A percentile compares a stretch with the other conserved stretches of the same genome.
phyloP scores from a whole-genome alignment of 2,113 vertebrate genomes.

The Cardinalis cardinalis region DNA sequence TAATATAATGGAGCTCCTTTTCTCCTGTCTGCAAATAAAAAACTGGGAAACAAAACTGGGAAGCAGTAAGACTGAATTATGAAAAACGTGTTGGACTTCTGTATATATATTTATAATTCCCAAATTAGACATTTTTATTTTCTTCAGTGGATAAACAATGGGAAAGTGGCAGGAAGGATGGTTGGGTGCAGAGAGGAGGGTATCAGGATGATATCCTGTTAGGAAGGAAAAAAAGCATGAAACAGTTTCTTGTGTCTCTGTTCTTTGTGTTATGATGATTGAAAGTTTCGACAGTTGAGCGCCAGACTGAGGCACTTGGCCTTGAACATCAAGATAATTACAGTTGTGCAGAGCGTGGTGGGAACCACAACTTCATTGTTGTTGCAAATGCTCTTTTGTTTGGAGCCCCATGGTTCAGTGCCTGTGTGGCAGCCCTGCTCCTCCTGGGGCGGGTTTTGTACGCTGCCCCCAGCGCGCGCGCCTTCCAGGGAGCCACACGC shows the following conservation, averaged over 20 bases:
- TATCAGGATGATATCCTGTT: not conserved
- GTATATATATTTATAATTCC: not conserved
- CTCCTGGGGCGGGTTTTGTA: not conserved
- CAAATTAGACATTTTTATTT: not conserved
- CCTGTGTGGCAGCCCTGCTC: not conserved
- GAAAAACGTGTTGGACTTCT: not conserved
- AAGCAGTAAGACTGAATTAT: not conserved
- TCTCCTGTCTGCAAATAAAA: not conserved
- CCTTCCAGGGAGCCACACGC: not conserved
- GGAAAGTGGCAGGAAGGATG: not conserved
- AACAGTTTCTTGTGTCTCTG: not conserved
- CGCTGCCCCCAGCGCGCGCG: accelerated
- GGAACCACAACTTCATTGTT: constrained; percentile 38
- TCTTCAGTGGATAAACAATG: not conserved
- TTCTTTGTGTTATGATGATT: not conserved
- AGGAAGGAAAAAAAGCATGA: not conserved
- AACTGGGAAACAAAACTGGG: not conserved
- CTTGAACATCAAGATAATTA: constrained; percentile 30
- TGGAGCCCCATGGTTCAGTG: constrained; percentile 23
- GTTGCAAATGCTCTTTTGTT: constrained; percentile 59
- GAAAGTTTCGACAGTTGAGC: constrained; percentile 23
- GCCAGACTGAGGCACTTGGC: constrained; percentile 5
- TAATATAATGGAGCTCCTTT: not conserved
- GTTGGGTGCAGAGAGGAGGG: not conserved
- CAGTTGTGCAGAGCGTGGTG: not conserved